A percentile compares a stretch with the other conserved stretches of the same genome.
Evolutionary conservation across 2,113 vertebrate genomes (phyloP).

Genomic region (Todiramphus chloris): DNA sequence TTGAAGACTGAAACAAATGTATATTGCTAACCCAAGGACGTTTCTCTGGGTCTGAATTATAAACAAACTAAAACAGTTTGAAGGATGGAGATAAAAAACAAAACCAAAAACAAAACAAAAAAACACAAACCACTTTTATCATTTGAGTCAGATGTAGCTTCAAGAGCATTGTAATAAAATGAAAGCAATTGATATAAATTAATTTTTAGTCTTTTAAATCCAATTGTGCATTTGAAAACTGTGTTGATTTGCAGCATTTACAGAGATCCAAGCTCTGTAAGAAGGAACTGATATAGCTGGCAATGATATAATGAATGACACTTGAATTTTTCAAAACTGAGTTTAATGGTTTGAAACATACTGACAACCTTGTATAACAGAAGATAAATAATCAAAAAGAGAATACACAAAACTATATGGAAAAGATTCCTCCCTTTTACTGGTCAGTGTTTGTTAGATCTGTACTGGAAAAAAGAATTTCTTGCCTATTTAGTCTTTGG

Average conservation of each 20-base stretch:
- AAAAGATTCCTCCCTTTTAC: not conserved
- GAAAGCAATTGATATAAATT: not conserved
- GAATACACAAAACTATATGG: not conserved
- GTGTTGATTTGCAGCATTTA: not conserved
- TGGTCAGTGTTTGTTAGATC: not conserved
- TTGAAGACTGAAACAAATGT: not conserved
- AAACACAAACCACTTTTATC: not conserved
- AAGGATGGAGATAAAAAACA: not conserved
- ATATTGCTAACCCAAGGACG: not conserved
- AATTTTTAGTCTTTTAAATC: not conserved
- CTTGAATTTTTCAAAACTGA: not conserved
- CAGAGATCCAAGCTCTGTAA: not conserved
- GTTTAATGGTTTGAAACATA: not conserved
- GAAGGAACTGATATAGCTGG: not conserved
- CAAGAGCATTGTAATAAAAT: not conserved
- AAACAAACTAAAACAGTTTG: not conserved
- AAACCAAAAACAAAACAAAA: too few species aligned
- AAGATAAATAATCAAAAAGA: not conserved
- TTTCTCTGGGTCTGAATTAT: not conserved
- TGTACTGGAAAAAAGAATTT: not conserved
- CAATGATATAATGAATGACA: not conserved
- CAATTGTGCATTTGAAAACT: not conserved
- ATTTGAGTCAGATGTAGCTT: not conserved
- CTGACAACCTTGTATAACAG: not conserved
- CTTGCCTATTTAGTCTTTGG: not conserved